Conservation (phyloP, 2,888 invertebrate genomes). For the Orchesella flavescens region DNA sequence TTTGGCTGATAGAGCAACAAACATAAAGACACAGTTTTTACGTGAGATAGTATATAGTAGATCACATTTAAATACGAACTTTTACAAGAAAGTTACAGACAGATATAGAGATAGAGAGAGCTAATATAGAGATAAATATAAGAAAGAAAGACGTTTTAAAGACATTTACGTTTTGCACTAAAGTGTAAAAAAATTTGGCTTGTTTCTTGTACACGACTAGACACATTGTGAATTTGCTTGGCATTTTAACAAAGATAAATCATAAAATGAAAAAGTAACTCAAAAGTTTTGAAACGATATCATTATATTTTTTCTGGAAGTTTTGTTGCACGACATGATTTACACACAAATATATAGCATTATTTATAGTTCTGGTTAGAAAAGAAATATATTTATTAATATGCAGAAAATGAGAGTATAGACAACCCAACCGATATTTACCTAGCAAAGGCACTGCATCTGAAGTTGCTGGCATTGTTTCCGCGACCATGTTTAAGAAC, state of each 20-base stretch:
- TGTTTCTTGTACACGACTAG: neutral
- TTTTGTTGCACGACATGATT: neutral
- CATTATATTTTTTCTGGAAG: neutral
- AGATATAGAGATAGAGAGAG: no score
- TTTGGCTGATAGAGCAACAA: no score
- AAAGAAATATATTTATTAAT: neutral
- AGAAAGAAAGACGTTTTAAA: neutral
- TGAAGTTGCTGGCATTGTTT: slow-evolving; percentile 98
- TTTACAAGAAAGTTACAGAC: no score
- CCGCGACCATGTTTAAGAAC: slow-evolving; percentile 98
- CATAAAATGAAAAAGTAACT: neutral
- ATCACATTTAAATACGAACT: no score
- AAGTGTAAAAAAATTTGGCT: no score
- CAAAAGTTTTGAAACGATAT: no score
- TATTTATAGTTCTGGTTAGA: neutral
- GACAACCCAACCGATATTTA: slow-evolving; percentile 73
- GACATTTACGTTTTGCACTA: neutral
- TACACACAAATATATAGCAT: neutral
- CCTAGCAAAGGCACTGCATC: slow-evolving; percentile 92
- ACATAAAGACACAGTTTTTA: no score
- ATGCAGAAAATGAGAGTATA: neutral
- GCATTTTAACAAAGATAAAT: neutral
- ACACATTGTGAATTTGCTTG: neutral
- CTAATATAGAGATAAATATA: no score
- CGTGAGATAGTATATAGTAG: no score